Conservation (phyloP, 2,797 vertebrate species). For the Thunnus albacares region DNA sequence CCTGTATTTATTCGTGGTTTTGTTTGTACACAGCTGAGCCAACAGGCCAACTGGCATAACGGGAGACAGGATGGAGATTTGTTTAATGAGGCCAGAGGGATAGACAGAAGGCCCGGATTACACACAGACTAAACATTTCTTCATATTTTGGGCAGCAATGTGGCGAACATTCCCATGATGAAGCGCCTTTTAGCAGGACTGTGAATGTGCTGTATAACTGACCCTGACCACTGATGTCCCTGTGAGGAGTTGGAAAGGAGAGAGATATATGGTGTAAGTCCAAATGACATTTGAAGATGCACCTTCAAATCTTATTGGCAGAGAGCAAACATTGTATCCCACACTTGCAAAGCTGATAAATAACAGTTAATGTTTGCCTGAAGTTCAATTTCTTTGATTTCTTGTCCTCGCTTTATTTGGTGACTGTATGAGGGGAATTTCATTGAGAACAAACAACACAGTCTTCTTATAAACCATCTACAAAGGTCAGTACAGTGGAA, state of each 20-base stretch:
- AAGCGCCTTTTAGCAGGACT: conserved; percentile 26
- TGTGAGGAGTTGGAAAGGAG: background rate
- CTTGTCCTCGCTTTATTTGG: background rate
- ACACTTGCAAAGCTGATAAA: background rate
- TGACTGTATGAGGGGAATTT: background rate
- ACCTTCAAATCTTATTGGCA: background rate
- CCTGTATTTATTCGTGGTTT: conserved; percentile 65
- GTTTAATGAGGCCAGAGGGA: conserved; percentile 68
- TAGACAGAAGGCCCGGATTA: conserved; percentile 65
- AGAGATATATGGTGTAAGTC: rapidly evolving
- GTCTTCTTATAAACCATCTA: background rate
- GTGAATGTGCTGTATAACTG: background rate
- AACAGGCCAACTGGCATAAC: conserved; percentile 66
- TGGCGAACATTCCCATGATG: conserved; percentile 47
- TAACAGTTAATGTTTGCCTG: background rate
- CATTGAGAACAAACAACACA: background rate
- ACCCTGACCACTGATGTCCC: conserved; percentile 9
- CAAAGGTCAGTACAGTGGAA: conserved; percentile 11
- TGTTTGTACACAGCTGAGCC: conserved; percentile 72
- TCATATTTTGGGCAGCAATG: conserved; percentile 55
- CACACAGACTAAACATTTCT: conserved; percentile 68
- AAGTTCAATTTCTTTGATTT: background rate
- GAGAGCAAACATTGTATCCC: no score
- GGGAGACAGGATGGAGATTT: conserved; percentile 68
- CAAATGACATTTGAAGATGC: background rate